Base-by-base conservation (phyloP, 2,888 invertebrate species). In the Nemoura dubitans region DNA sequence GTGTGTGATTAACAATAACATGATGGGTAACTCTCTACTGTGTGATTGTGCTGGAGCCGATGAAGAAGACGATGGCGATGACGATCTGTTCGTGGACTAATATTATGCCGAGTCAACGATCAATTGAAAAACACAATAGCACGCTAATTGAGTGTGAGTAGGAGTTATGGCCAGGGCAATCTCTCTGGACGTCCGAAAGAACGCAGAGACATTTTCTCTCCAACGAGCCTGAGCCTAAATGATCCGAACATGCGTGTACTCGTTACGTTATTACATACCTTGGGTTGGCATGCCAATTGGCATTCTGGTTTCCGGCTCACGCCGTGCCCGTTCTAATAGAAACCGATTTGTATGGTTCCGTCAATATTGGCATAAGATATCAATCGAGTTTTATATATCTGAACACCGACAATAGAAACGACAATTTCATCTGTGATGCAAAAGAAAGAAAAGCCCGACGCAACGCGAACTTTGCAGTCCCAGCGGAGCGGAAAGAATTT, bases 81-180 rank as follows among this genome's bases (percentile, higher is more conserved):
- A 25, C 26, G 76, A 21, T 21, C 5, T 76, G 78, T 78, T 6
- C 28, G 25, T 78, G 28, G 26, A 78, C 36, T 28, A 16, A 26
- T 78, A 10, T 6, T 78, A 78, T 27, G 78, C 28, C 78, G 78
- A 78, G 78, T 78, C 78, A 78, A 78, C 28, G 78, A 27, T 25
- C 78, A 78, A 78, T 78, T 78, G 78, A 78, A 78, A 78, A 78
- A 27, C 10, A 27, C 26, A 26, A 78, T 27, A 27, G 78, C 14
- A 78, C 26, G 14, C 28, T 78, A 78, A 78, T 78, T 78, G 78
- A 78, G 78, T 26, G 26, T 78, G 28, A 78, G 78, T 78, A 78
- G 78, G 26, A 27, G 78, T 78, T 78, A 78, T 10, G 3, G 59
- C 59, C 21, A 21, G 1, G 59, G 21, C 59, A 21, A 59, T 59